Base-by-base conservation (phyloP, 1,140 invertebrate species). In the Akabosia matsudoensis region DNA sequence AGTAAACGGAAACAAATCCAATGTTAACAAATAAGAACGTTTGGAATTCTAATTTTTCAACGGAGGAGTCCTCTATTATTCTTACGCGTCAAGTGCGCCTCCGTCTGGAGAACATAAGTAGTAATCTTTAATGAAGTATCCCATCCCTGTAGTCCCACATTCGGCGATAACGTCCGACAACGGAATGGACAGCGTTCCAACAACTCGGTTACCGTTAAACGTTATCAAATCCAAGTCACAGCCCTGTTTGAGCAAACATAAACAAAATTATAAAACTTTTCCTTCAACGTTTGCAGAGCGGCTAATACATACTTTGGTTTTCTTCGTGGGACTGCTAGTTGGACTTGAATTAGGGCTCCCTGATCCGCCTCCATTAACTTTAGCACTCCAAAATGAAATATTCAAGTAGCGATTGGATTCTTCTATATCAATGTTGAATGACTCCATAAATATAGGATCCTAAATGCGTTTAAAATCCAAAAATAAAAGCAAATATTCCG, bases 141-240 rank as follows among this genome's bases (percentile, higher is more conserved):
- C 92, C 37, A 93, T 89, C 22, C 91, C 90, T 0, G 92, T 93
- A 31, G 91, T 90, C 77, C 90, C 89, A 83, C 93, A 96, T 82
- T 95, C 92, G 2, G 90, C 87, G 1, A 92, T 83, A 73, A 96
- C 88, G 79, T 92, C 88, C 74, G 88, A 87, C 51, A 95, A 84
- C 0, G 93, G 91, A 77, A 95, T 88, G 83, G 93, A 95, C 31
- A 93, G 87, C 84, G 93, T 92, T 33, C 92, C 93, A 70, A 93
- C 82, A 54, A 94, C 84, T 56, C 52, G 67, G 34, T 81, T 56
- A 22, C 67, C 34, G 7, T 77, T 75, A 74, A 77, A 81, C 4
- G 74, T 64, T 1, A 75, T 70, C 16, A 61, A 34, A 51, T 73
- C 54, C 14, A 67, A 1, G 45, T 74, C 67, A 10, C 28, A 73